Conservation (phyloP, 2,888 invertebrate species). For the Pandemis cinnamomeana region DNA sequence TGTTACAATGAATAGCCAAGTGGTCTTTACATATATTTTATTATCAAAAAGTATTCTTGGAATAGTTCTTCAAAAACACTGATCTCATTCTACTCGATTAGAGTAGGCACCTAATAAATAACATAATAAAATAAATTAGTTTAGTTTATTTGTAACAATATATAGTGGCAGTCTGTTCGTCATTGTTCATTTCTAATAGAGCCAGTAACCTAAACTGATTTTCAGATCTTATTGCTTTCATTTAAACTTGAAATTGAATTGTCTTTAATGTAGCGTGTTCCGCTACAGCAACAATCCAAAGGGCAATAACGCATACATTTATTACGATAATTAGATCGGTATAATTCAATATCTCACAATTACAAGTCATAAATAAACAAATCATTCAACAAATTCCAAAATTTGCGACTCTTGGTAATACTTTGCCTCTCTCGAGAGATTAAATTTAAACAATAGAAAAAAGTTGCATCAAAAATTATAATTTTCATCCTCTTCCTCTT, state of each 20-base stretch:
- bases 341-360: not conserved
- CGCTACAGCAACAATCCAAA: too few relatives aligned
- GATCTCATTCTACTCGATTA: not conserved
- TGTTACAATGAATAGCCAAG: not conserved
- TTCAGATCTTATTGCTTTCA: not conserved
- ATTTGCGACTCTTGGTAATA: not conserved
- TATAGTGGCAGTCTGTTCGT: not conserved
- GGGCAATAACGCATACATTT: too few relatives aligned
- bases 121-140: not conserved
- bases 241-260: not conserved
- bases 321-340: not conserved
- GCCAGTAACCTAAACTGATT: not conserved
- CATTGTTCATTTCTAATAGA: not conserved
- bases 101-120: not conserved
- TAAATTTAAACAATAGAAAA: not conserved
- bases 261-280: not conserved
- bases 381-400: not conserved
- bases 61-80: slow-evolving; percentile 4
- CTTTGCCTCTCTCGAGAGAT: not conserved
- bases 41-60: slow-evolving; percentile 1
- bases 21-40: not conserved
- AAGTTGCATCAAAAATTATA: slow-evolving; percentile 6
- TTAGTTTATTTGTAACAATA: not conserved
- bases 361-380: not conserved
- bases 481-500: not conserved